Base-by-base conservation (phyloP, 2,888 invertebrate genomes). In the Drosophila eohydei region DNA sequence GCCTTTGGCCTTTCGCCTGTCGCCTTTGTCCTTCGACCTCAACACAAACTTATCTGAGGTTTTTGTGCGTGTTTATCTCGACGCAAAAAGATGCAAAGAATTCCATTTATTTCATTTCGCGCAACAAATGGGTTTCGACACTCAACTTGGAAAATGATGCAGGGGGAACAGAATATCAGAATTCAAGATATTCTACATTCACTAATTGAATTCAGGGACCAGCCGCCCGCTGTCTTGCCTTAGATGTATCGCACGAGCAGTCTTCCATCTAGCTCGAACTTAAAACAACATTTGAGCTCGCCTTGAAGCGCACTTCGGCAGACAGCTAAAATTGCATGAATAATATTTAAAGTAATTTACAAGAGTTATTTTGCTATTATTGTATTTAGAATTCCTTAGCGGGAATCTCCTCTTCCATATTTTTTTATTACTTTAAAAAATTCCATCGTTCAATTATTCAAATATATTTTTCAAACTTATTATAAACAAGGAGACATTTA, bases 21-120 rank as follows among this genome's bases (percentile, higher is more conserved):
- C 44, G 41, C 21, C 50, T 16, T 36, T 4, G 11, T 9, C 12
- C 56, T 32, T 41, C 44, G 51, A 40, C n/a, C 43, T 16, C 64
- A 40, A 34, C 44, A 21, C n/a, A 58, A 36, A 40, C 43, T 46
- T 51, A 32, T 65, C 36, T 46, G 55, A 32, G 50, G 21, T 40
- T 41, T 43, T 14, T 51, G 34, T 41, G 2, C 21, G 43, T 48
- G n/a, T 38, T 63, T 52, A 50, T 57, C 57, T 63, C 32, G 16
- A 54, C 46, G 12, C 34, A 16, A 8, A 51, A 46, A 46, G 61
- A 50, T 68, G 63, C 28, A 9, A 46, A 9, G 36, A 50, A 77
- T 52, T 69, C 55, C 41, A 73, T 73, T 73, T 51, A 57, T 51
- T 72, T 63, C 8, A 68, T 63, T 40, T 38, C 46, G 38, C 11